Evolutionary conservation across 2,797 vertebrate genomes (phyloP), one percentile per base, ranked within the genome.

Genomic region (Peromyscus attwateri): DNA sequence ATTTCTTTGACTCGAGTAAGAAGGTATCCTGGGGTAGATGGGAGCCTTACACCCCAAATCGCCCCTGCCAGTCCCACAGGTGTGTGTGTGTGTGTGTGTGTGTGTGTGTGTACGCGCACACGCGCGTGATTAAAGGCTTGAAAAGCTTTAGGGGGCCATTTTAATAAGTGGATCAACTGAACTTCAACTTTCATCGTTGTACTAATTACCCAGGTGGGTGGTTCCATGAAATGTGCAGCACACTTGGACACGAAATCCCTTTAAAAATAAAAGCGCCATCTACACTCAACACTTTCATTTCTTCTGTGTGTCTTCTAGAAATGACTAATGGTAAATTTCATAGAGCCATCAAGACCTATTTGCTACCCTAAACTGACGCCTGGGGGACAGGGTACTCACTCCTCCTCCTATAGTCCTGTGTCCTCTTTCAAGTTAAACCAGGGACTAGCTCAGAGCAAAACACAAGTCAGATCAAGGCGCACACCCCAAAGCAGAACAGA

Each of bases 281-380:
- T 2, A 62, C 79, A 16, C 37, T 60, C 11, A 1, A 3, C 9
- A 16, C 7, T 31, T 77, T 37, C 13, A n/a, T 6, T 25, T 66
- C 60, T 77, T 27, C 6, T 4, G 12, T 13, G 3, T 57, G 60
- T 96, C 64, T 75, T 52, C 93, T 27, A 80, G 40, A 66, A 95
- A 70, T 0, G 52, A 49, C 49, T 29, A 12, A 21, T 40, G 10
- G 76, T 31, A 89, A 97, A 97, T 80, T 97, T 93, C 87, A 75
- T 40, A 43, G 87, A 31, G n/a, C 25, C 14, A 57, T 60, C 52
- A 57, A 88, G 31, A 60, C 37, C 14, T 29, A 60, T 88, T 60
- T 60, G 87, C 70, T 88, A 88, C 52, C 70, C n/a, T 75, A 71
- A 76, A 68, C 40, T 52, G 7, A 34, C 0, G 13, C 19, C 13